Evolutionary conservation across 1,140 invertebrate species (phyloP), one percentile per base, ranked within the genome.

Genomic region (Globodera ellingtonae): DNA sequence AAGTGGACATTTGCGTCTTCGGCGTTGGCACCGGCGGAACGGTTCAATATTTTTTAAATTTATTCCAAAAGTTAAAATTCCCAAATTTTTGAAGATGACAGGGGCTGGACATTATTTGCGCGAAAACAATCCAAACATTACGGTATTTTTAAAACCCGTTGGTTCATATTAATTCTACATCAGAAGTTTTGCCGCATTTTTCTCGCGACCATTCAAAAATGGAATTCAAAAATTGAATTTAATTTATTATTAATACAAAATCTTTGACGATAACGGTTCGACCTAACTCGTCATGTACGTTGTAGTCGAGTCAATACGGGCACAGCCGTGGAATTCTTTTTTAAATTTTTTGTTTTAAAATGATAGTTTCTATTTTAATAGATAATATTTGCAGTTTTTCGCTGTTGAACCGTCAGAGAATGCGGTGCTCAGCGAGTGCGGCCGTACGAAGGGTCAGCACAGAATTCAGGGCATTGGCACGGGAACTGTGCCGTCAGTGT

Each of bases 391-490:
- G 85, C 50, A 86, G 84, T 46, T 86, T 24, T 89, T 78, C 52
- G 87, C 87, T n/a, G 82, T 85, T 18, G 87, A 88, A 77, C 87
- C 87, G 18, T 82, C 84, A 46, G 87, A 88, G 71, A 79, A 76
- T 9, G 79, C 89, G n/a, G 83, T 89, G 44, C 72, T 89, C 18
- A 86, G 80, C 69, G 87, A 65, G 66, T 46, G 73, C 81, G 24
- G 46, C 81, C 50, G 83, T 84, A 62, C 77, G 44, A 67, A 83
- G 46, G 86, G 84, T 48, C 78, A 86, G 62, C 87, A 88, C 74
- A 86, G 88, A 79, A 89, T 88, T 82, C 87, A 89, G 67, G 86
- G 86, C 8, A 82, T 82, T 24, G 87, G 87, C 65, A 84, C 87
- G 15, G 87, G 87, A 0, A 84, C 89, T 52, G 80, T 84, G 7